Percentiles rank a stretch among this genome's conserved stretches.
These are phyloP conservation scores for Drosophila orosa DNA, from an alignment of 1,140 invertebrate genomes.

Conservation along the genomic window DNA sequence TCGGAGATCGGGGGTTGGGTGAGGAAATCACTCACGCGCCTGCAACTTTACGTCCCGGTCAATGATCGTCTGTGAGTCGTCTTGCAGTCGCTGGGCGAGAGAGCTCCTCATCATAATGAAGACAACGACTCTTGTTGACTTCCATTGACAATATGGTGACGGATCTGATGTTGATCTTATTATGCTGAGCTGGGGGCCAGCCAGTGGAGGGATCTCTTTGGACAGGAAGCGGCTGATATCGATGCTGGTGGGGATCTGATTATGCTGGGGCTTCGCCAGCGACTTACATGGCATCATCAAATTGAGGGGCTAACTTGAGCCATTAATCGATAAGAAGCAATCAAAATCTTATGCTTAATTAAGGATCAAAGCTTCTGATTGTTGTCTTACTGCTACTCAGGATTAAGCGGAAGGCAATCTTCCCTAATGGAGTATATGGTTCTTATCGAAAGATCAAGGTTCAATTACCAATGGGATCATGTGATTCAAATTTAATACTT, in stretches of 20 bases:
- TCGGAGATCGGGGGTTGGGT: conserved; percentile 12
- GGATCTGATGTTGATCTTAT: conserved; percentile 59
- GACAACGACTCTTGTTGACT: conserved; percentile 74
- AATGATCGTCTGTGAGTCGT: conserved; percentile 64
- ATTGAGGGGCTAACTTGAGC: conserved; percentile 15
- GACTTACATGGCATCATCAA: conserved; percentile 36
- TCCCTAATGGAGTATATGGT: neutral
- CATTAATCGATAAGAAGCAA: conserved; percentile 12
- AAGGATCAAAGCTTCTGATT: conserved; percentile 2
- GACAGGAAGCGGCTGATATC: conserved; percentile 50
- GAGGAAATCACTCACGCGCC: conserved; percentile 66
- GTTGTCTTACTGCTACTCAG: neutral
- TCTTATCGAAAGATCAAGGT: neutral
- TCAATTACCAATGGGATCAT: neutral
- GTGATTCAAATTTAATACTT: neutral
- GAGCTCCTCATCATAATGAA: conserved; percentile 69
- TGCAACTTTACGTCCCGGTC: conserved; percentile 58
- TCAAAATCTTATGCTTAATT: conserved; percentile 2
- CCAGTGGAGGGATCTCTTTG: conserved; percentile 6
- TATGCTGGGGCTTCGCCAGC: conserved; percentile 3
- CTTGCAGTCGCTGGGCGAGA: conserved; percentile 19
- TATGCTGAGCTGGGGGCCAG: conserved; percentile 32
- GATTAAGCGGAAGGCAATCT: neutral
- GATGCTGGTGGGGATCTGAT: conserved; percentile 32
- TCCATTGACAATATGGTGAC: conserved; percentile 67